phyloP scores from a whole-genome alignment of 2,888 invertebrate species.

The Scrobipalpa atriplicella region DNA sequence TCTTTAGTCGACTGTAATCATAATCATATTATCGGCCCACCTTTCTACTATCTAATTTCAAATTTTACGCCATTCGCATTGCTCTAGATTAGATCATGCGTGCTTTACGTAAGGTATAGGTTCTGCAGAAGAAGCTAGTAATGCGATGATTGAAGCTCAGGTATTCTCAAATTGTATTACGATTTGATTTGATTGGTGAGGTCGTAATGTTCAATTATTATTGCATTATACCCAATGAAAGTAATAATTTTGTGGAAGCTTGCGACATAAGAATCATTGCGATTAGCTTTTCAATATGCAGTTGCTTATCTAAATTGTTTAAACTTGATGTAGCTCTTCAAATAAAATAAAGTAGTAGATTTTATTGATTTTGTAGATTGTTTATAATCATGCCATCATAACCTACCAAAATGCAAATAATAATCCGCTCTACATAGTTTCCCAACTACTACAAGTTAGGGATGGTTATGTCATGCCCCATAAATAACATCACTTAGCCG shows the following conservation, averaged over 20 bases:
- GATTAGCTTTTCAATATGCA: too few relatives aligned
- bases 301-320: too few relatives aligned
- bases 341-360: neutral
- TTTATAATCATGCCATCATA: neutral
- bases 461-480: conserved; percentile 23
- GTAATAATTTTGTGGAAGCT: too few relatives aligned
- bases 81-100: neutral
- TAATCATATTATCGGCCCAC: conserved; percentile 35
- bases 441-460: conserved; percentile 1
- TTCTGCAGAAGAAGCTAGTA: neutral
- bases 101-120: neutral
- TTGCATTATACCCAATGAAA: neutral
- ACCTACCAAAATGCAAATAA: conserved; percentile 4
- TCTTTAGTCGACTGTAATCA: conserved; percentile 60
- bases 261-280: too few relatives aligned
- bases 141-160: neutral
- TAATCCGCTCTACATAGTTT: conserved; percentile 1
- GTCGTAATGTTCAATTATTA: neutral
- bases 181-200: neutral
- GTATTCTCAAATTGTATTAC: neutral
- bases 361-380: neutral
- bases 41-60: conserved; percentile 44
- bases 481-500: conserved; percentile 31
- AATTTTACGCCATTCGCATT: neutral
- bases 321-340: too few relatives aligned